Conservation (phyloP, 1,140 invertebrate species). For the Aplysia californica region DNA sequence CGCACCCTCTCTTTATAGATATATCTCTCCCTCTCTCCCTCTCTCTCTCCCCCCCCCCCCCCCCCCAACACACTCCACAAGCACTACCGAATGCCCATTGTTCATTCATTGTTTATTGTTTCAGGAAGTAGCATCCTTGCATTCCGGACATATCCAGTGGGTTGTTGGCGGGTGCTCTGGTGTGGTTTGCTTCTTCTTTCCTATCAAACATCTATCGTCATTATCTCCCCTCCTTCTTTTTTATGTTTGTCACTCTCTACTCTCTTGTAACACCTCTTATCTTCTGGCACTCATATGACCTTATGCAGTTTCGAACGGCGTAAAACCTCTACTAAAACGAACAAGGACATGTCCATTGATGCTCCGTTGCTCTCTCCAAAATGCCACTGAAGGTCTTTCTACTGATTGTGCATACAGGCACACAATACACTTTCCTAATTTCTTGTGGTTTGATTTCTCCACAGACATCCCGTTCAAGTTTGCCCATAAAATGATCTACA, state of each 20-base stretch:
- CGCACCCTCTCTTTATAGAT: background rate
- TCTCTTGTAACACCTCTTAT: too few species aligned
- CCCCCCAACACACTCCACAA: too few species aligned
- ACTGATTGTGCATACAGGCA: background rate
- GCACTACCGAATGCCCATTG: background rate
- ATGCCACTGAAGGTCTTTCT: background rate
- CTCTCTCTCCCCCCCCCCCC: background rate
- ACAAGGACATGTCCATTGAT: too few species aligned
- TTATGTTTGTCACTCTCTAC: too few species aligned
- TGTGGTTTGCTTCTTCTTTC: too few species aligned
- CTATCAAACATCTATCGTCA: background rate
- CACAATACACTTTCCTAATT: background rate
- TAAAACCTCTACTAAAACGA: background rate
- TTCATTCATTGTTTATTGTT: too few species aligned
- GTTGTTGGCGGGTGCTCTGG: too few species aligned
- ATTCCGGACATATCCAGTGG: too few species aligned
- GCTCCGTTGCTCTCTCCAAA: too few species aligned
- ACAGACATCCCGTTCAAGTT: slow-evolving; percentile 57
- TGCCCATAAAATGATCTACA: slow-evolving; percentile 43
- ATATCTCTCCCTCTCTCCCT: background rate
- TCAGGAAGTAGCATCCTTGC: too few species aligned
- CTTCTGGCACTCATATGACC: too few species aligned
- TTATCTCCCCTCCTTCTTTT: background rate
- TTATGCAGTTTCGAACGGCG: background rate
- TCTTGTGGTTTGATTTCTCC: slow-evolving; percentile 1